Conservation (phyloP, 2,888 invertebrate species). For the Neuroscelio doddi region DNA sequence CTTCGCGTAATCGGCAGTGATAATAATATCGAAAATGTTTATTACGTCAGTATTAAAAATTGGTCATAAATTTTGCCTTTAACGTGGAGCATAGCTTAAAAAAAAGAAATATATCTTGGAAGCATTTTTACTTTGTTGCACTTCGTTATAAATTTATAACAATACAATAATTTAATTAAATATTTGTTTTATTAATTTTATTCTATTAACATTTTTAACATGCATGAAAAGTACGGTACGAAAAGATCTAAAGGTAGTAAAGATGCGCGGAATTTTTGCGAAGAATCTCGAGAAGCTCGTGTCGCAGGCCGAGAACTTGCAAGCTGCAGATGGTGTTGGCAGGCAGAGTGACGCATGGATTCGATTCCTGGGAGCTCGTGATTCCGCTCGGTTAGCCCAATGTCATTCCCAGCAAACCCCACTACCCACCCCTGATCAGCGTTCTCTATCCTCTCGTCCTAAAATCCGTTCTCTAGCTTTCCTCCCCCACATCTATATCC, state of each 20-base stretch:
- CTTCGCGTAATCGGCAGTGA: no score
- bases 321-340: slow-evolving; percentile 71
- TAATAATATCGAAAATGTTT: no score
- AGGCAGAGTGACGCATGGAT: slow-evolving; percentile 72
- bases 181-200: no score
- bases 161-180: no score
- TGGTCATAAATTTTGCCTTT: no score
- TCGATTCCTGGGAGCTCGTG: slow-evolving; percentile 72
- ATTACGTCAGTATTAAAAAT: no score
- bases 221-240: no score
- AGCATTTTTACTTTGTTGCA: no score
- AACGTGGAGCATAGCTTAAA: no score
- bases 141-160: no score
- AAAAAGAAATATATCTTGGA: no score
- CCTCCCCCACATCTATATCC: slow-evolving; percentile 25
- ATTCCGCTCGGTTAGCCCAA: slow-evolving; percentile 72
- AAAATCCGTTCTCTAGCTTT: slow-evolving; percentile 40
- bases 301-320: slow-evolving; percentile 59
- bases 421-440: slow-evolving; percentile 60
- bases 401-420: slow-evolving; percentile 72
- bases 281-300: slow-evolving; percentile 38
- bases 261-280: slow-evolving; percentile 46
- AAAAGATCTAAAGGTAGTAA: not conserved
- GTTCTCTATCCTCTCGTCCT: slow-evolving; percentile 40
- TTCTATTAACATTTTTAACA: no score